These are phyloP conservation scores for Polyodon spathula DNA, from an alignment of 2,113 vertebrate genomes.

Conservation along the genomic window DNA sequence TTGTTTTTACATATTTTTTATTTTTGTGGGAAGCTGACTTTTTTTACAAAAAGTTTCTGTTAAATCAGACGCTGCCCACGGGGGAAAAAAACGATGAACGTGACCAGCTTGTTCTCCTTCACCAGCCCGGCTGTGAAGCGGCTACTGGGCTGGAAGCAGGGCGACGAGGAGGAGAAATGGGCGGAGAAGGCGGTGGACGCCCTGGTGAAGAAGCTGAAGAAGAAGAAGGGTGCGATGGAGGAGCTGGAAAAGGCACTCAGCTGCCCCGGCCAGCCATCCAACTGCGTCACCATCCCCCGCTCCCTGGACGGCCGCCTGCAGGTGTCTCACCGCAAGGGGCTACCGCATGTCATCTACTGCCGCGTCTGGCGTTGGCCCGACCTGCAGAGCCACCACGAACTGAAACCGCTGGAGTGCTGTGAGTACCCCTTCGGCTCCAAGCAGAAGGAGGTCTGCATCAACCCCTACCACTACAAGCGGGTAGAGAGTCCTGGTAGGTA, in stretches of 20 bases:
- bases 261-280: conserved; percentile 88
- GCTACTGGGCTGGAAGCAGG: conserved; percentile 93
- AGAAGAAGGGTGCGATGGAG: conserved; percentile 98
- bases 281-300: conserved; percentile 91
- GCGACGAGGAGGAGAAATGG: conserved; percentile 96
- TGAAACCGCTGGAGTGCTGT: conserved; percentile 92
- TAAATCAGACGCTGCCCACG: too few relatives aligned
- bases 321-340: conserved; percentile 88
- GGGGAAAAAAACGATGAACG: conserved; percentile 65
- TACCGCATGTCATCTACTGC: conserved; percentile 90
- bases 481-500: conserved; percentile 91
- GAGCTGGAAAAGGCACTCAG: conserved; percentile 88
- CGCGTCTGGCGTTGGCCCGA: conserved; percentile 96
- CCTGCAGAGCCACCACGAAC: conserved; percentile 93
- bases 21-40: too few relatives aligned
- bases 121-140: conserved; percentile 94
- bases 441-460: conserved; percentile 97
- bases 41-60: too few relatives aligned
- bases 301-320: conserved; percentile 88
- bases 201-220: conserved; percentile 92
- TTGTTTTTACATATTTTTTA: too few relatives aligned
- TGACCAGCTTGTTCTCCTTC: conserved; percentile 96
- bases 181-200: conserved; percentile 94
- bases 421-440: conserved; percentile 95
- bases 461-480: conserved; percentile 95